phyloP scores from a whole-genome alignment of 2,888 invertebrate species.

The Caenorhabditis parvicauda region DNA sequence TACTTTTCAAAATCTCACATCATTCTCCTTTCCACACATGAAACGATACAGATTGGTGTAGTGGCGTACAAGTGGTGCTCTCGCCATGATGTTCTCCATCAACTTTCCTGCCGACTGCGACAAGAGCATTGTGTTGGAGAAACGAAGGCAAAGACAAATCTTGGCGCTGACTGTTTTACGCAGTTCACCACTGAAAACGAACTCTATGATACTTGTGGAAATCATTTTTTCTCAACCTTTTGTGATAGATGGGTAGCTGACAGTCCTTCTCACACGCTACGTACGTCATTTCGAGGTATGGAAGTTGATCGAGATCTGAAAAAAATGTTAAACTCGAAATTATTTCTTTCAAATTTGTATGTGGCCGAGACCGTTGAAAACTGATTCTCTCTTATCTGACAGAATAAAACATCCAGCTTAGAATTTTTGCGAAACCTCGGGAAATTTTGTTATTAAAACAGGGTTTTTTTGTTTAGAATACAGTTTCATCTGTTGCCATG shows the following conservation, averaged over 20 bases:
- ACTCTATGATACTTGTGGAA: background rate
- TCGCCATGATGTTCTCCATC: slow-evolving; percentile 18
- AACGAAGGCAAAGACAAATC: slow-evolving; percentile 12
- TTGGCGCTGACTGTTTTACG: slow-evolving; percentile 7
- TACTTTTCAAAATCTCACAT: background rate
- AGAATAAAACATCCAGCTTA: too few species aligned
- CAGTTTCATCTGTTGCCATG: too few species aligned
- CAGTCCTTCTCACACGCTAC: slow-evolving; percentile 12
- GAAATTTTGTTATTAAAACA: too few species aligned
- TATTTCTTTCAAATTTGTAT: background rate
- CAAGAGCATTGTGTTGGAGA: slow-evolving; percentile 15
- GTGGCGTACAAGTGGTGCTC: slow-evolving; percentile 17
- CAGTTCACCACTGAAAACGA: slow-evolving; percentile 12
- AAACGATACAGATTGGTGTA: slow-evolving; percentile 29
- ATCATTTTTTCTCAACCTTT: background rate
- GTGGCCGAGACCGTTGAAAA: background rate
- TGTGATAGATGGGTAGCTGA: slow-evolving; percentile 13
- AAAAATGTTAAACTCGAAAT: background rate
- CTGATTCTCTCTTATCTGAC: too few species aligned
- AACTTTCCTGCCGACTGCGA: slow-evolving; percentile 15
- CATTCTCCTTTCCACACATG: slow-evolving; percentile 9
- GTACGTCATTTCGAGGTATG: slow-evolving; percentile 27
- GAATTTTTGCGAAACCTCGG: too few species aligned
- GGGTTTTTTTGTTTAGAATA: too few species aligned
- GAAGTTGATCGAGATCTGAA: slow-evolving; percentile 23